These are phyloP conservation scores for Pelagia noctiluca DNA, from an alignment of 30 jellyfish, hydroid and myxozoan genomes.

Conservation along the genomic window DNA sequence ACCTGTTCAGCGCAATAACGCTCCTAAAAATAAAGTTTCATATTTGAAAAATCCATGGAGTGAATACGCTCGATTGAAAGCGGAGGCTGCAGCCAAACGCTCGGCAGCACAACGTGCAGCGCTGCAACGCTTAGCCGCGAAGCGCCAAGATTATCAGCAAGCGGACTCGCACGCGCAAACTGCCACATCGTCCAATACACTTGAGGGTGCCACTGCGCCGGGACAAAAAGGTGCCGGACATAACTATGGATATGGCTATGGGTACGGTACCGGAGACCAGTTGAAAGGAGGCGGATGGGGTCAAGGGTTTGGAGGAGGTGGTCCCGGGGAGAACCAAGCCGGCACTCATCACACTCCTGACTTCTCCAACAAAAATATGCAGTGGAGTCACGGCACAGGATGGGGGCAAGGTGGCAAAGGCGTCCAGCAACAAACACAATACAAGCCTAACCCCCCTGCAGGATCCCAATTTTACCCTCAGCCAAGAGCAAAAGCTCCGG, in stretches of 20 bases:
- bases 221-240: conserved; percentile 79
- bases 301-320: conserved; percentile 81
- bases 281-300: conserved; percentile 84
- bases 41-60: conserved; percentile 57
- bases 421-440: conserved; percentile 38
- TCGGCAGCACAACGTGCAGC: too few species aligned
- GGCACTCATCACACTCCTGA: conserved; percentile 71
- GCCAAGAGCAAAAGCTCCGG: conserved; percentile 40
- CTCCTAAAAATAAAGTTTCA: conserved; percentile 21
- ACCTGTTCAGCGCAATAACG: conserved; percentile 9
- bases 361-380: conserved; percentile 33
- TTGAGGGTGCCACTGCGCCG: conserved; percentile 67
- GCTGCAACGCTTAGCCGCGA: too few species aligned
- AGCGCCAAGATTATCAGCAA: conserved; percentile 40
- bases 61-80: conserved; percentile 26
- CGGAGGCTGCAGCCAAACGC: too few species aligned
- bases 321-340: conserved; percentile 59
- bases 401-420: conserved; percentile 86
- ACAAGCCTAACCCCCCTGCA: conserved; percentile 55
- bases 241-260: conserved; percentile 78
- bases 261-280: conserved; percentile 76
- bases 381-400: conserved; percentile 76
- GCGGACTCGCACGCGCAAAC: conserved; percentile 70
- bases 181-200: conserved; percentile 52
- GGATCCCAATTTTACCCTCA: conserved; percentile 27